Conservation (phyloP, 2,113 vertebrate genomes). For the Corythaixoides concolor region DNA sequence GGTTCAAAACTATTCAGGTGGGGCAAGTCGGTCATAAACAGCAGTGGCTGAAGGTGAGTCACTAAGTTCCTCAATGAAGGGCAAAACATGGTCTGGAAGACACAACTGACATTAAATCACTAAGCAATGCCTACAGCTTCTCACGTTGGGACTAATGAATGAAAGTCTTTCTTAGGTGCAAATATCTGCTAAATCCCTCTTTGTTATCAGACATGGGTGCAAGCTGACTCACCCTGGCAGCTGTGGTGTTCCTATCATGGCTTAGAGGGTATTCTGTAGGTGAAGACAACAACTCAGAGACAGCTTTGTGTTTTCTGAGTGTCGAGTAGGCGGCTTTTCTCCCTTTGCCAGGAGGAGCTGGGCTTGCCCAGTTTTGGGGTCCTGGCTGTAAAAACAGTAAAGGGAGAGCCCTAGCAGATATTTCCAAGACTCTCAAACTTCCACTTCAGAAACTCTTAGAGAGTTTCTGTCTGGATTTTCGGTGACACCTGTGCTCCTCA, state of each 20-base stretch:
- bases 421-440: not conserved
- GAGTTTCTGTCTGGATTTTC: no score
- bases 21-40: not conserved
- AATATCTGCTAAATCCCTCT: not conserved
- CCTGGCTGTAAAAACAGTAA: not conserved
- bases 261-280: not conserved
- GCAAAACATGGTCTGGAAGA: not conserved
- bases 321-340: not conserved
- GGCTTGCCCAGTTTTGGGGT: not conserved
- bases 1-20: not conserved
- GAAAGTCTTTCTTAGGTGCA: not conserved
- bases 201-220: not conserved
- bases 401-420: not conserved
- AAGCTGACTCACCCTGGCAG: not conserved
- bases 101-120: not conserved
- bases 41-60: not conserved
- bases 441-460: no score
- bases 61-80: not conserved
- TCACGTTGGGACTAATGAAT: not conserved
- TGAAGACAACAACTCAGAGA: not conserved
- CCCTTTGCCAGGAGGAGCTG: not conserved
- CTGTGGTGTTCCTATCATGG: not conserved
- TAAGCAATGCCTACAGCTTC: not conserved
- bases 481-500: not conserved
- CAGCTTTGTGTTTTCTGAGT: not conserved